A percentile compares a stretch with the other conserved stretches of the same genome.
Evolutionary conservation across 2,797 vertebrate genomes (phyloP).

Genomic region (Darevskia mixta): DNA sequence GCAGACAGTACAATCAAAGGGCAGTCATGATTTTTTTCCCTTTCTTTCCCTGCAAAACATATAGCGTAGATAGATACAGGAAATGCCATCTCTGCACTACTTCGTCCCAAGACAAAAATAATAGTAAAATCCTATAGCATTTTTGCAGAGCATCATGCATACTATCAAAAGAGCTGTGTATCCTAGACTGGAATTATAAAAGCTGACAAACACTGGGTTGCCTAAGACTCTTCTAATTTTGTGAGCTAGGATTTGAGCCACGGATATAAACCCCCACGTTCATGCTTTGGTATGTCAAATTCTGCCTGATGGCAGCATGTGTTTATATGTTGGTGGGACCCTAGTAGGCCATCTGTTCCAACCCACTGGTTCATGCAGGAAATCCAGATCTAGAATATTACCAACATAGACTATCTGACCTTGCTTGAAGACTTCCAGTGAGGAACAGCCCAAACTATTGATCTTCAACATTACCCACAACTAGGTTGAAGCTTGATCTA

Average conservation of each 20-base stretch:
- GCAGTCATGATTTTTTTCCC: slow-evolving; percentile 26
- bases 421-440: no score
- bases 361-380: no score
- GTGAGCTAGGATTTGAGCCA: not conserved
- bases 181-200: not conserved
- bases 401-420: no score
- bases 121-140: not conserved
- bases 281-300: no score
- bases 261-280: not conserved
- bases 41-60: slow-evolving; percentile 37
- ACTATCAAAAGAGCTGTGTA: not conserved
- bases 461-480: no score
- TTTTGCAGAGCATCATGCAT: not conserved
- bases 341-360: no score
- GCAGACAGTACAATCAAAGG: slow-evolving; percentile 44
- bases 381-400: no score
- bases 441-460: no score
- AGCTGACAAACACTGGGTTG: not conserved
- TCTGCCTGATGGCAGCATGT: not conserved
- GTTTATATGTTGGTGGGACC: not conserved
- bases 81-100: slow-evolving; percentile 13
- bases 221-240: not conserved
- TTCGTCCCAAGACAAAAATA: not conserved
- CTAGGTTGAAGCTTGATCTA: no score
- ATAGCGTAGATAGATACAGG: slow-evolving; percentile 33